A percentile compares a stretch with the other conserved stretches of the same genome.
Conservation (phyloP, 2,113 vertebrate species). For the Grantiella picta region DNA sequence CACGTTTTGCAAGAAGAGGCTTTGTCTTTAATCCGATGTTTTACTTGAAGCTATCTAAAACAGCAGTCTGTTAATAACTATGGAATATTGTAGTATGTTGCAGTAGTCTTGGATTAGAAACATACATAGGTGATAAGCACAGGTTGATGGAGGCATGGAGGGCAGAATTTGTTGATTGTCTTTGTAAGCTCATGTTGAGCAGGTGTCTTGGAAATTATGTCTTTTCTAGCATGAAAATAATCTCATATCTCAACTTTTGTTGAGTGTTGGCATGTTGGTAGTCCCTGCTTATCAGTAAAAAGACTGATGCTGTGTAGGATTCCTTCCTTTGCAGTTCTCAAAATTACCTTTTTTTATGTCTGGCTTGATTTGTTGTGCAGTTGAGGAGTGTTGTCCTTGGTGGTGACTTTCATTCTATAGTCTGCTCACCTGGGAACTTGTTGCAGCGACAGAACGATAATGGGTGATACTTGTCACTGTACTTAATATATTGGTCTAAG, state of each 20-base stretch:
- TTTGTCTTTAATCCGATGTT: neutral
- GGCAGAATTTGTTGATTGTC: neutral
- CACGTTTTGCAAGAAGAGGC: neutral
- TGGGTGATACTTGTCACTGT: neutral
- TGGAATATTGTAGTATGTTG: neutral
- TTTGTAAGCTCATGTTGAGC: neutral
- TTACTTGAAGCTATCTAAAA: neutral
- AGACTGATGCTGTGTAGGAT: neutral
- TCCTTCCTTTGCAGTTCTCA: neutral
- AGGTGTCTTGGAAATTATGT: neutral
- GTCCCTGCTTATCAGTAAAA: neutral
- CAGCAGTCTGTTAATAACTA: neutral
- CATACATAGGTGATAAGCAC: neutral
- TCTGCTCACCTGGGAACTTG: neutral
- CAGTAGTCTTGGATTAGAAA: neutral
- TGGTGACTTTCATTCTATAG: neutral
- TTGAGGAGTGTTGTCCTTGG: neutral
- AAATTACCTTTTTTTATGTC: neutral
- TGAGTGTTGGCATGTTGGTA: neutral
- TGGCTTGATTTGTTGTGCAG: neutral
- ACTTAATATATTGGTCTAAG: neutral
- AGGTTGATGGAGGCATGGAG: neutral
- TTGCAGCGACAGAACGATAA: neutral
- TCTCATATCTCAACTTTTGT: neutral
- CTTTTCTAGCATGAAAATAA: neutral